phyloP scores from a whole-genome alignment of 1,140 invertebrate species.

The Daktulosphaira vitifoliae region DNA sequence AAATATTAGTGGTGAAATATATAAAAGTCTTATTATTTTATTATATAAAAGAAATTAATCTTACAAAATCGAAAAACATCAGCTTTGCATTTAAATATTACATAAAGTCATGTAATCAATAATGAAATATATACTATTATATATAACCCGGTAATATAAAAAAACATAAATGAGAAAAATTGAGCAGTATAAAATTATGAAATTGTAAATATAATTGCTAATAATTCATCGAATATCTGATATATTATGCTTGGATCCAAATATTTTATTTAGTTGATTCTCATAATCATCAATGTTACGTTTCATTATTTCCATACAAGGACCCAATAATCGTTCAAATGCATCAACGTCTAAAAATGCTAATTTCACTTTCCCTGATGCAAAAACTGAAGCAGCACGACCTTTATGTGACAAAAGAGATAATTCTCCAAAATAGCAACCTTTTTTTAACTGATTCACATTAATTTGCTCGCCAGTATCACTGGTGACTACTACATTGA shows the following conservation, averaged over 20 bases:
- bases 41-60: no score
- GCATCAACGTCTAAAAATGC: conserved; percentile 94
- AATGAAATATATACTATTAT: no score
- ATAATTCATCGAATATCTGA: conserved; percentile 93
- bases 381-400: conserved; percentile 85
- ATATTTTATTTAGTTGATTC: conserved; percentile 87
- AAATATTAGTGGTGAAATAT: no score
- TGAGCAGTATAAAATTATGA: no score
- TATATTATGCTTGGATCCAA: conserved; percentile 89
- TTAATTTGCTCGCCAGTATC: conserved; percentile 53
- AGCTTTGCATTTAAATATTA: no score
- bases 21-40: no score
- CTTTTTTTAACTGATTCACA: conserved; percentile 53
- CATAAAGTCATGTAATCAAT: no score
- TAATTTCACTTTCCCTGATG: conserved; percentile 68
- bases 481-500: conserved; percentile 67
- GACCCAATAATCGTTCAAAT: conserved; percentile 93
- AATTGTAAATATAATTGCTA: no score
- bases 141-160: no score
- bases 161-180: no score
- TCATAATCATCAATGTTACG: conserved; percentile 95
- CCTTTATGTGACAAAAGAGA: conserved; percentile 93
- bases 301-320: conserved; percentile 98
- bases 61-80: no score
- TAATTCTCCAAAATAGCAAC: conserved; percentile 90